Evolutionary conservation across 2,797 vertebrate genomes (phyloP), one percentile per base, ranked within the genome.

Genomic region (Molossus molossus): DNA sequence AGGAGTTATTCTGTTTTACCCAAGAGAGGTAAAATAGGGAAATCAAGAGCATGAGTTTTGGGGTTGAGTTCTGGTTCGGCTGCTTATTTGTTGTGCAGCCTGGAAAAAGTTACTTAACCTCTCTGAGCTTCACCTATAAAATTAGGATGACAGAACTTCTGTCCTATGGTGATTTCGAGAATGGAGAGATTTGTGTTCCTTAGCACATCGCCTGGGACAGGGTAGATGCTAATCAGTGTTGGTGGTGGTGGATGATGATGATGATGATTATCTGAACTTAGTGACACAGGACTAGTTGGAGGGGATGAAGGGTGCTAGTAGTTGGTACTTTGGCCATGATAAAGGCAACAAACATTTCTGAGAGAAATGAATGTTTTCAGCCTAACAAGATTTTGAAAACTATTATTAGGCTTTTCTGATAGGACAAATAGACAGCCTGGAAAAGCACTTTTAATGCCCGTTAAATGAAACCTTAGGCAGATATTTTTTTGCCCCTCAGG

Each of bases 61-160:
- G 10, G 3, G 45, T 33, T 53, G 27, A 25, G 48, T 80, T 9
- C 29, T 12, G 33, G 69, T 37, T 81, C 20, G 80, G 37, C 21
- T 40, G 12, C 9, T 86, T 21, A 10, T 67, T 81, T 9, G 17
- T 70, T 77, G 11, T 84, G 37, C 9, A 17, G 81, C 45, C 18
- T 85, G 9, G 87, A 27, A 67, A 25, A 27, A 84, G 9, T 62
- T 55, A 55, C 55, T 79, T 53, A 80, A 86, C 57, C 23, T 94
- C 48, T 76, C 60, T 73, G 69, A 85, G 45, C 33, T 70, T 92
- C 70, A 77, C 33, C n/a, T 77, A 53, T 60, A 62, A 95, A 88
- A 69, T 92, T 25, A 77, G 77, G 72, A 80, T 45, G 21, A 77
- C 6, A 93, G 58, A 82, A 88, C 15, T 81, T 87, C 33, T 21